Conservation (phyloP, 2,797 vertebrate species). For the Cichlasoma orientale region DNA sequence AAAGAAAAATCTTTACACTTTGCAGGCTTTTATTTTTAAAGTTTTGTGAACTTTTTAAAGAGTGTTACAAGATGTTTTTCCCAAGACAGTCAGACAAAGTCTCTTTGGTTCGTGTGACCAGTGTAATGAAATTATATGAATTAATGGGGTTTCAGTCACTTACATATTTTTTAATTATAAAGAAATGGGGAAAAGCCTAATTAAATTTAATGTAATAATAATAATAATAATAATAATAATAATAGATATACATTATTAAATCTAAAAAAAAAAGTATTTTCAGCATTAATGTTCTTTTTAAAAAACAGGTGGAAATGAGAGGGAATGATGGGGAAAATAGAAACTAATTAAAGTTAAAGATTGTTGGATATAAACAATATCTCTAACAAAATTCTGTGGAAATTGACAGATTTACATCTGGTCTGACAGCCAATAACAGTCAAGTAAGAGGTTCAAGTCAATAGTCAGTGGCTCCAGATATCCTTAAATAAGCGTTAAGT, state of each 20-base stretch:
- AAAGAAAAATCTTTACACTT: neutral
- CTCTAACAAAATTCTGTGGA: neutral
- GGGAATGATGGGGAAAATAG: too few relatives aligned
- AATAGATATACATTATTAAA: neutral
- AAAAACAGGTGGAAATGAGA: neutral
- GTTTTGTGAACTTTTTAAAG: fast-evolving
- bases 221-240: neutral
- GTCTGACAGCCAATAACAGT: neutral
- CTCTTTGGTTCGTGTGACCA: neutral
- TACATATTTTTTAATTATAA: neutral
- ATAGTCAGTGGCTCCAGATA: neutral
- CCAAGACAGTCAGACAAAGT: neutral
- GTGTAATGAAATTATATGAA: neutral
- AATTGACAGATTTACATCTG: neutral
- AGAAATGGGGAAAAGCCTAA: neutral
- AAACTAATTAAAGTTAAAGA: neutral
- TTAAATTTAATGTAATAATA: neutral
- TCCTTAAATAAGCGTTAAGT: neutral
- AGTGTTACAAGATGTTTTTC: neutral
- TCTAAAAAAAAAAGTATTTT: neutral
- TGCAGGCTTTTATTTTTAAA: neutral
- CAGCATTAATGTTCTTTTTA: neutral
- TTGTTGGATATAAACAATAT: neutral
- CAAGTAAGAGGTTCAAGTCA: neutral
- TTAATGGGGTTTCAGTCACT: neutral